Base-by-base conservation (phyloP, 1,140 invertebrate species). In the Nasonia longicornis region DNA sequence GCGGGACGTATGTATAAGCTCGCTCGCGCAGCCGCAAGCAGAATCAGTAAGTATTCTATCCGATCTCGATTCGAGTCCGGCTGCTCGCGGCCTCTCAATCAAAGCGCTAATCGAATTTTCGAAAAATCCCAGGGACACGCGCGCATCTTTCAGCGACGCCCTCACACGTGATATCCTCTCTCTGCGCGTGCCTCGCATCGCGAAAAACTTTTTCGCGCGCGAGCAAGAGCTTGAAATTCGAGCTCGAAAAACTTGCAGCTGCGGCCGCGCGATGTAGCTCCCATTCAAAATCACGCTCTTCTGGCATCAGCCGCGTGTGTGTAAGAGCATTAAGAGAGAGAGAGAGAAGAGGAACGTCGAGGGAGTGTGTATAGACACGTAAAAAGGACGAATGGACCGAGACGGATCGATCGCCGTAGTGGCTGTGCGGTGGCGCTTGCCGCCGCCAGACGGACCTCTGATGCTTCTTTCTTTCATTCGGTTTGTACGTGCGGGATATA, bases 381-480 rank as follows among this genome's bases (percentile, higher is more conserved):
- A 31, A 66, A 29, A 35, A 35, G 66, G 35, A 77, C 29, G 26
- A 79, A 79, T 79, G 77, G 71, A 72, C 29, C 64, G 26, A 45
- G 67, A 42, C 58, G 48, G 29, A 80, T 80, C 78, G 78, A 72
- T 79, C 58, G 78, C 35, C 12, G 52, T 26, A 20, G 16, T 58
- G 2, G 3, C 11, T 48, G 14, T 48, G 52, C 20, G 52, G n/a
- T 71, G 45, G 78, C 73, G 78, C 26, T 26, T 26, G 26, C 77
- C 66, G 70, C 78, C 71, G 35, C 52, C 71, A 74, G 31, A 35
- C 58, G 78, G 58, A 66, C 66, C 26, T 31, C 6, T 42, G 26
- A 26, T 26, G 38, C 38, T 22, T 31, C 35, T 38, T 38, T 42
- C 31, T 63, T 52, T 38, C 11, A 42, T 63, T 58, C 52, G 73